Percentiles rank a stretch among this genome's conserved stretches.
phyloP scores from a whole-genome alignment of 2,888 invertebrate genomes.

The Cryptus armator region DNA sequence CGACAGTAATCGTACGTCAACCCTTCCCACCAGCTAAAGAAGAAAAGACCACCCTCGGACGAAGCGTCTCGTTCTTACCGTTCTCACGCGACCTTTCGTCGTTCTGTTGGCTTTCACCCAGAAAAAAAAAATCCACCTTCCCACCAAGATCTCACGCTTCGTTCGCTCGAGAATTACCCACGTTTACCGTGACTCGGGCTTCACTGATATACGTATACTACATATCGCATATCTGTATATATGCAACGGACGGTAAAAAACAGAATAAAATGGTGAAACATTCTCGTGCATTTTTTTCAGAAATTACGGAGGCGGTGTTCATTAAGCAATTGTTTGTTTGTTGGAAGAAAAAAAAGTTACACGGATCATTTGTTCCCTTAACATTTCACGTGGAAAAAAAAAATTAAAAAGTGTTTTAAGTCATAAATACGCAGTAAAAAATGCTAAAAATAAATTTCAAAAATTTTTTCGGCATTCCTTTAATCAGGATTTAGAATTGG shows the following conservation, averaged over 20 bases:
- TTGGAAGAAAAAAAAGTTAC: not conserved
- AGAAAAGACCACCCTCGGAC: constrained; percentile 22
- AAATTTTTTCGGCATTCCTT: no score
- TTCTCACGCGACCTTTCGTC: constrained; percentile 30
- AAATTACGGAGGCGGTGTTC: not conserved
- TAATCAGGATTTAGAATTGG: no score
- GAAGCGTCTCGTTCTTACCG: constrained; percentile 13
- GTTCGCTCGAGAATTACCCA: constrained; percentile 57
- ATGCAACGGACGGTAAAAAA: not conserved
- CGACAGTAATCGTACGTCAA: constrained; percentile 60
- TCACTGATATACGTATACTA: constrained; percentile 21
- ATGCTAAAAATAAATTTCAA: no score
- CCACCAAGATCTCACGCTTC: constrained; percentile 30
- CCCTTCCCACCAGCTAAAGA: constrained; percentile 2
- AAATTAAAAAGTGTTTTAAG: no score
- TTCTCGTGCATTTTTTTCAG: not conserved
- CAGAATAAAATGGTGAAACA: not conserved
- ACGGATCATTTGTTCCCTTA: not conserved
- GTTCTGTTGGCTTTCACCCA: constrained; percentile 53
- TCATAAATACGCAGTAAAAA: no score
- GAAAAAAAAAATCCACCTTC: constrained; percentile 35
- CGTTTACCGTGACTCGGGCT: constrained; percentile 46
- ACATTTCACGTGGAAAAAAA: not conserved
- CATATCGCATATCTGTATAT: no score
- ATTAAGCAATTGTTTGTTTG: not conserved